Base-by-base conservation (phyloP, 2,888 invertebrate species). In the Conops quadrifasciatus region DNA sequence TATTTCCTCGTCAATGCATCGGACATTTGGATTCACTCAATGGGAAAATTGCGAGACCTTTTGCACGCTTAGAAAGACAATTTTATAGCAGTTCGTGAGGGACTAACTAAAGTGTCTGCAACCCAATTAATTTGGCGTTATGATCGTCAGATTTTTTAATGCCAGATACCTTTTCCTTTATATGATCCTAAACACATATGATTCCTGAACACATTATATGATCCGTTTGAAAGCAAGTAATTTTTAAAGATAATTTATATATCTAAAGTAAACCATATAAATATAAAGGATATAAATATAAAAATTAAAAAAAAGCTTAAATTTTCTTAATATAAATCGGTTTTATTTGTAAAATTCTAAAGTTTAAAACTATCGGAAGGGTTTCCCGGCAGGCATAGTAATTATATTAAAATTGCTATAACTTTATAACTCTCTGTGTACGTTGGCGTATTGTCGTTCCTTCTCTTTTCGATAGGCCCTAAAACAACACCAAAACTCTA, bases 1-100 rank as follows among this genome's bases (percentile, higher is more conserved):
- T 77, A 93, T 97, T 77, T 94, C 94, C 7, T 94, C 94, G 80
- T 96, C 97, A 13, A 97, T 97, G 92, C 97, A 97, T 86, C 90
- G 98, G 77, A 97, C 97, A 62, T 97, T 98, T 86, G 95, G 94
- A 15, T 91, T 92, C 77, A 92, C 93, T 71, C 97, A 98, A 84
- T 98, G 98, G 98, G 91, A 93, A 84, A 94, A 82, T 88, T 98
- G 73, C 91, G 94, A 59, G 93, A 92, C 83, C 89, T 95, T 77
- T 88, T 98, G 74, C 88, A 89, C 60, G 89, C 92, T 16, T 98
- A 98, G 97, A 94, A 94, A 82, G 87, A 89, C 70, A 96, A 96
- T 87, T 89, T 97, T 67, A 88, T 89, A 76, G 85, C 89, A 15
- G 93, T 95, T 51, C 93, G 95, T 83, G 94, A 94, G 65, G 92